Conservation (phyloP, 1,140 invertebrate genomes). For the Cryptotermes secundus region DNA sequence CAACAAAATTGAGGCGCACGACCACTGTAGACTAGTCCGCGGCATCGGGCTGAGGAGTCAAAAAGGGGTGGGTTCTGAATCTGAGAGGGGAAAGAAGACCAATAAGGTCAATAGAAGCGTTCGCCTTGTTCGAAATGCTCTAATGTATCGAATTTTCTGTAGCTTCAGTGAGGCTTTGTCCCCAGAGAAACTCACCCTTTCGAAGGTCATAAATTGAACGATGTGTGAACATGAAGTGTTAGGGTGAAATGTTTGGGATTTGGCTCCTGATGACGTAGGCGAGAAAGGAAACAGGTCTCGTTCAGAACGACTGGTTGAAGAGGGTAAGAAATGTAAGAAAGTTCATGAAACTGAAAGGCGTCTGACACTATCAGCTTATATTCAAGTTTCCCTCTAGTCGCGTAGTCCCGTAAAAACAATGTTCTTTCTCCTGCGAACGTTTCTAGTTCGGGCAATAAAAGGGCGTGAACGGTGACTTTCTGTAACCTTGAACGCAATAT, state of each 20-base stretch:
- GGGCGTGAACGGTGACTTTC: too few relatives aligned
- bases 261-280: background rate
- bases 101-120: background rate
- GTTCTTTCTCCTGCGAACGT: too few relatives aligned
- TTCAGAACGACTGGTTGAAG: too few relatives aligned
- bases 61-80: background rate
- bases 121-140: background rate
- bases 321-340: too few relatives aligned
- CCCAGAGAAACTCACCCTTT: background rate
- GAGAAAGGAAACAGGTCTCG: background rate
- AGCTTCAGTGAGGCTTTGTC: background rate
- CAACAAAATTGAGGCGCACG: background rate
- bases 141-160: conserved; percentile 20
- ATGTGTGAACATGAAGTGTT: background rate
- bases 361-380: too few relatives aligned
- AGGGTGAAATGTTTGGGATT: background rate
- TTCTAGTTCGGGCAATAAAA: too few relatives aligned
- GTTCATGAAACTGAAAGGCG: too few relatives aligned
- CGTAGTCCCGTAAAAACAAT: too few relatives aligned
- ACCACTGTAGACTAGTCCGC: background rate
- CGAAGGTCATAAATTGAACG: background rate
- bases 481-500: too few relatives aligned
- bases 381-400: too few relatives aligned
- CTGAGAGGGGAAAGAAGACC: background rate
- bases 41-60: background rate